These are phyloP conservation scores for Mystacides longicornis DNA, from an alignment of 2,888 invertebrate genomes.

Conservation along the genomic window DNA sequence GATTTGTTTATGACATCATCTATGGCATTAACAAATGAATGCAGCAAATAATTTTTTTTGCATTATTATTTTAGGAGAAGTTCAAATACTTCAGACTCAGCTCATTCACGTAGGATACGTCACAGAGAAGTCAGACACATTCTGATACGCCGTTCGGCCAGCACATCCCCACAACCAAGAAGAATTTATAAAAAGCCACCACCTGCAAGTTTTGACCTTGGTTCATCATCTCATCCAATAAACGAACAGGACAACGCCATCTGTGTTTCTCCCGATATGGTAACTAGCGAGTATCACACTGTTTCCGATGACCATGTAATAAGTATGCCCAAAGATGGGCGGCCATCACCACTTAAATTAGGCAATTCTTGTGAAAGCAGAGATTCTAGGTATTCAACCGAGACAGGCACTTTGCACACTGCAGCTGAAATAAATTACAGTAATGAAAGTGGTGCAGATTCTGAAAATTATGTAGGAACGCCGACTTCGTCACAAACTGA, in stretches of 20 bases:
- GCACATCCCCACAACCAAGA: slow-evolving; percentile 22
- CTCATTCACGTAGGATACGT: slow-evolving; percentile 31
- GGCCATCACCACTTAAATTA: slow-evolving; percentile 1
- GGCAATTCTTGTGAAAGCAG: slow-evolving; percentile 18
- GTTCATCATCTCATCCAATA: slow-evolving; percentile 12
- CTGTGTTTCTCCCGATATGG: slow-evolving; percentile 20
- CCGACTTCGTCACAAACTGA: slow-evolving; percentile 22
- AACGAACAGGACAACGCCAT: slow-evolving; percentile 13
- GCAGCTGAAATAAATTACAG: slow-evolving; percentile 23
- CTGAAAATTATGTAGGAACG: slow-evolving; percentile 19
- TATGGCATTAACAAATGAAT: too few relatives aligned
- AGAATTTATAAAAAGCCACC: slow-evolving; percentile 11
- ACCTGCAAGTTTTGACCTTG: slow-evolving; percentile 21
- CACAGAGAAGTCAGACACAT: slow-evolving; percentile 28
- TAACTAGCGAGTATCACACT: slow-evolving; percentile 23
- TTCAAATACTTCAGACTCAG: slow-evolving; percentile 40
- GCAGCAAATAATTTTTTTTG: background rate
- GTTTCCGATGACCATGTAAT: slow-evolving; percentile 17
- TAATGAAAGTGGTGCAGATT: slow-evolving; percentile 18
- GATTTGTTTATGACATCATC: too few relatives aligned
- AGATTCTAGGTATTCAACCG: slow-evolving; percentile 23
- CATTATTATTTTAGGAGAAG: slow-evolving; percentile 31
- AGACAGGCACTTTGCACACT: slow-evolving; percentile 24
- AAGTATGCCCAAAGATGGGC: slow-evolving; percentile 2
- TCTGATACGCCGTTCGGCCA: slow-evolving; percentile 16